phyloP scores from a whole-genome alignment of 2,888 invertebrate species.

The Psylliodes chrysocephalus region DNA sequence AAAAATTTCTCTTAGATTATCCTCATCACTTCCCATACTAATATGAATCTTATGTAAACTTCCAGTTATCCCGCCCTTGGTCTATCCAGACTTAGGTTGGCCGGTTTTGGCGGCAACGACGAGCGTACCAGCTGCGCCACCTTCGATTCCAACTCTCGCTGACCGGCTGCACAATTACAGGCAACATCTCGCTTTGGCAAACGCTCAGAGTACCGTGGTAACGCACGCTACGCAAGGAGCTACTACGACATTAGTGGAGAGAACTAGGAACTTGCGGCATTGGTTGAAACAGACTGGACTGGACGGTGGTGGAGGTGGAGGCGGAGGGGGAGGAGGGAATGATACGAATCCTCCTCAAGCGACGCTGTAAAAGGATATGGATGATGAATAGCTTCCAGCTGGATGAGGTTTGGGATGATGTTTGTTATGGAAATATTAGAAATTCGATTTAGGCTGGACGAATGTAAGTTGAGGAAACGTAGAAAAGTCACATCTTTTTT shows the following conservation, averaged over 20 bases:
- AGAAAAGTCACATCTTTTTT: too few relatives aligned
- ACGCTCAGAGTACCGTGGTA: constrained; percentile 63
- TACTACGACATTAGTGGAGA: constrained; percentile 72
- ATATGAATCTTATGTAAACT: too few relatives aligned
- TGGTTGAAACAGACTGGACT: constrained; percentile 71
- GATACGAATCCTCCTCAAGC: constrained; percentile 51
- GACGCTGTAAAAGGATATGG: constrained; percentile 21
- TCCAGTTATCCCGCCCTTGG: constrained; percentile 63
- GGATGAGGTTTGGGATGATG: background rate
- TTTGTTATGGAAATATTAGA: background rate
- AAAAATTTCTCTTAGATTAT: too few relatives aligned
- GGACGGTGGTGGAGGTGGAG: constrained; percentile 53
- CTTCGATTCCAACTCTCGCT: constrained; percentile 65
- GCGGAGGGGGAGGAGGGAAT: constrained; percentile 47
- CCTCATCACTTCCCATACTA: too few relatives aligned
- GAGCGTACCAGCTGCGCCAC: constrained; percentile 56
- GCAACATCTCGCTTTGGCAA: constrained; percentile 67
- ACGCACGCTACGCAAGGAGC: constrained; percentile 67
- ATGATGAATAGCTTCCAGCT: background rate
- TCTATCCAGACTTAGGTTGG: constrained; percentile 70
- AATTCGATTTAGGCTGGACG: background rate
- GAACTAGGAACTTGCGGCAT: constrained; percentile 73
- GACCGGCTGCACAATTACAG: constrained; percentile 69
- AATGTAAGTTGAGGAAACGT: too few relatives aligned
- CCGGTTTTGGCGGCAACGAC: constrained; percentile 61